These are phyloP conservation scores for Simalia tracyae DNA, from an alignment of 2,797 vertebrate genomes.

Conservation along the genomic window DNA sequence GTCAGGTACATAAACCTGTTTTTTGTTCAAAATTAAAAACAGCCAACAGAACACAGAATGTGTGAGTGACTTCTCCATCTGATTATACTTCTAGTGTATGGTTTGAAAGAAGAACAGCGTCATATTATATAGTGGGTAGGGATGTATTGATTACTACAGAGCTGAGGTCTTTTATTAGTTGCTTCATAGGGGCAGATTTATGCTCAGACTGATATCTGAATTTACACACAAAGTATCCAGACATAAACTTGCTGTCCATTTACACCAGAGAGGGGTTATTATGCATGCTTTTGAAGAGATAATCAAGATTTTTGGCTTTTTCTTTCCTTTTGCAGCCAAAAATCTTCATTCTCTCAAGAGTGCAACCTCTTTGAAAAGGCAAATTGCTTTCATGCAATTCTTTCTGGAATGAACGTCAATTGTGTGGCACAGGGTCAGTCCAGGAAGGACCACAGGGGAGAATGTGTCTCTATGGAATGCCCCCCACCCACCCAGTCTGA, in stretches of 20 bases:
- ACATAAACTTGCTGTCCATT: neutral
- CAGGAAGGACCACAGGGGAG: neutral
- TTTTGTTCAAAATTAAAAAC: neutral
- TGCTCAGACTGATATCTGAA: neutral
- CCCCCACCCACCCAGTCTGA: neutral
- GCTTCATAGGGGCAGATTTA: neutral
- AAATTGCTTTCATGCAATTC: neutral
- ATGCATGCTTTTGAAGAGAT: neutral
- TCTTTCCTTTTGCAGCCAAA: neutral
- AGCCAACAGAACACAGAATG: neutral
- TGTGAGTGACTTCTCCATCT: neutral
- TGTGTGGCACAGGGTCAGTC: neutral
- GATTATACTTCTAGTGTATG: neutral
- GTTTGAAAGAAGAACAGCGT: neutral
- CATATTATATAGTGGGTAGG: neutral
- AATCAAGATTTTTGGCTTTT: neutral
- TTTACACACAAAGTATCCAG: neutral
- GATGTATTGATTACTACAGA: neutral
- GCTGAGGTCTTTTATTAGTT: neutral
- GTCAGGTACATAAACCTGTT: neutral
- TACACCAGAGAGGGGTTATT: neutral
- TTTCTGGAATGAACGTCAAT: neutral
- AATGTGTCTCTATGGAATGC: neutral
- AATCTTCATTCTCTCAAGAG: neutral
- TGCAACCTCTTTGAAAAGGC: neutral